Base-by-base conservation (phyloP, 2,797 vertebrate genomes). In the Gadopsis bispinosus region DNA sequence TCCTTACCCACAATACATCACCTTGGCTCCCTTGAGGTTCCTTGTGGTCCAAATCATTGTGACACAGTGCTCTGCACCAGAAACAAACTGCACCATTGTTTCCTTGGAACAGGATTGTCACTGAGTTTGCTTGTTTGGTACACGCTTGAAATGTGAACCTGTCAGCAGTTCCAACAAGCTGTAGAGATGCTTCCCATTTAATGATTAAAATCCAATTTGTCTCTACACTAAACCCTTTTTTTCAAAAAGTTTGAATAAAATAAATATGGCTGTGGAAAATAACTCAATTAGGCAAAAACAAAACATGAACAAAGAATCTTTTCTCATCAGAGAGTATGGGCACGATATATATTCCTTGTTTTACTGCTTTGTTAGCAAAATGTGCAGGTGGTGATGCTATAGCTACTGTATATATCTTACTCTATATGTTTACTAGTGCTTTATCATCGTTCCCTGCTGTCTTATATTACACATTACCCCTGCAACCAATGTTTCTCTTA, bases 381-480 rank as follows among this genome's bases (percentile, higher is more conserved):
- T 53, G 20, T 80, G 75, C 73, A 86, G 77, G 55, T 83, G 75
- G 26, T 66, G 55, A 84, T 75, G 63, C 58, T 77, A 61, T 53
- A 68, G 55, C 63, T 71, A 39, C 67, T 69, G 61, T 41, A 69
- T n/a, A 81, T 81, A 64, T 77, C 60, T 64, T 54, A 41, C 41
- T 47, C 63, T 81, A 59, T 75, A 78, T 72, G 77, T 85, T 81
- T 79, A 75, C 64, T 35, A 48, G 79, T 84, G 60, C 68, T 86
- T 87, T 71, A 76, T 91, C 88, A 87, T 74, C 85, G 82, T 72
- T 80, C 64, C 71, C 77, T 70, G 68, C 69, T 77, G 82, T 84
- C 80, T 76, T 48, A 56, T 58, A 82, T 76, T 88, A 83, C 63
- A 73, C 63, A 86, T 86, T 87, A 74, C 71, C 59, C 47, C 77